Percentiles rank a stretch among this genome's conserved stretches.
phyloP scores from a whole-genome alignment of 1,140 invertebrate species.

The Solenopsis invicta region DNA sequence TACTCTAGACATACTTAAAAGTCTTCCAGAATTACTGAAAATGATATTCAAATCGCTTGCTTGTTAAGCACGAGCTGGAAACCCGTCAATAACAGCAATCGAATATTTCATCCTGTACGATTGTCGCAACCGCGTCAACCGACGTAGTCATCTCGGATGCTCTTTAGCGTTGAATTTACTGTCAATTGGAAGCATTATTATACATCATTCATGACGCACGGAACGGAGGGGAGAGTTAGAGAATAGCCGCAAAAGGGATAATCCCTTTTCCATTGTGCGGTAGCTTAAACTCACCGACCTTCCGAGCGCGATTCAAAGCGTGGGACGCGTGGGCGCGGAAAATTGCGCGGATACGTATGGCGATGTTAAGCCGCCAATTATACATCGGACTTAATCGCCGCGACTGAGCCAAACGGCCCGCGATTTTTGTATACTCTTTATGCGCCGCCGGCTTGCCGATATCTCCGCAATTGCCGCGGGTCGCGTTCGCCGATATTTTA shows the following conservation, averaged over 20 bases:
- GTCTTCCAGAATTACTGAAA: not conserved
- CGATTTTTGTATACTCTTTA: conserved; percentile 55
- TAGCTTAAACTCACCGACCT: conserved; percentile 69
- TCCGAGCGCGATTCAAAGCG: conserved; percentile 38
- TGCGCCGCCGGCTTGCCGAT: conserved; percentile 65
- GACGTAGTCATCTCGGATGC: conserved; percentile 24
- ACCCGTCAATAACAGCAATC: not conserved
- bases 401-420: conserved; percentile 41
- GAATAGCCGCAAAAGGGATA: conserved; percentile 53
- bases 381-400: conserved; percentile 72
- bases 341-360: conserved; percentile 60
- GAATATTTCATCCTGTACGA: not conserved
- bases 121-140: not conserved
- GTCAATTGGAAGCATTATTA: conserved; percentile 45
- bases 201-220: conserved; percentile 42
- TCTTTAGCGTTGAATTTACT: conserved; percentile 43
- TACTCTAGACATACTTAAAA: not conserved
- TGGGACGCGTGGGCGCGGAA: conserved; percentile 51
- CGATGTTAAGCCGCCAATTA: conserved; percentile 74
- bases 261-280: conserved; percentile 68
- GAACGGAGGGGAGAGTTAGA: not conserved
- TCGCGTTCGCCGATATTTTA: conserved; percentile 72
- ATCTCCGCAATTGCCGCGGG: conserved; percentile 75
- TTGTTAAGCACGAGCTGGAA: not conserved
- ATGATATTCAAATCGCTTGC: not conserved